Evolutionary conservation across 35 echinoderm and acorn worm genomes (phyloP).

Genomic region (Ophioderma brevispina): DNA sequence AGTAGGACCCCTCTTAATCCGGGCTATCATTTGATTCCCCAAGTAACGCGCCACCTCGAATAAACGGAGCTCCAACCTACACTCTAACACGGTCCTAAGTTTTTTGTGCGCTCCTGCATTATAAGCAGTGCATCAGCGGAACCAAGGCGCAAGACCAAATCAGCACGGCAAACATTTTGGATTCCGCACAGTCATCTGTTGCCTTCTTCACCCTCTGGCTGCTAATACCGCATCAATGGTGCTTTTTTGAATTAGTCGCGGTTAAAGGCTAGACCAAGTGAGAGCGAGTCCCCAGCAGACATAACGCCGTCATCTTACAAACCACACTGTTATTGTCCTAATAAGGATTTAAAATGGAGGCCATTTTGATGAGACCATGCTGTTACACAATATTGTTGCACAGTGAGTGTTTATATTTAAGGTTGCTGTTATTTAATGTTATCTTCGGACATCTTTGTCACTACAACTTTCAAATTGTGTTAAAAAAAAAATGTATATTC

Average conservation of each 20-base stretch:
- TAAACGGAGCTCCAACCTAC: background rate
- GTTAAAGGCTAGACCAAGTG: background rate
- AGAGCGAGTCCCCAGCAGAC: background rate
- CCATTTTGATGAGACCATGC: background rate
- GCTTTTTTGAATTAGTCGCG: slow-evolving; percentile 9
- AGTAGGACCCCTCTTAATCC: background rate
- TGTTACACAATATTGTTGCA: no score
- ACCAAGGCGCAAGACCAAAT: background rate
- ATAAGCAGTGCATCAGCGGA: background rate
- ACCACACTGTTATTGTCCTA: background rate
- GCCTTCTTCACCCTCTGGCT: background rate
- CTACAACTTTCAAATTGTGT: no score
- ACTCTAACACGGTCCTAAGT: background rate
- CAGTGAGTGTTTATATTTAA: no score
- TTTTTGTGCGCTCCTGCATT: background rate
- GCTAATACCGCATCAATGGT: background rate
- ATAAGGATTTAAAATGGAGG: background rate
- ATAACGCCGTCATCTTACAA: slow-evolving; percentile 5
- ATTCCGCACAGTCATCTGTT: background rate
- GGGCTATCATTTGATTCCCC: background rate
- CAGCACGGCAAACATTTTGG: background rate
- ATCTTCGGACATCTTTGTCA: no score
- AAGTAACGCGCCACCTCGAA: background rate
- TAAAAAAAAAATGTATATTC: no score
- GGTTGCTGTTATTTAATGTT: no score